Evolutionary conservation across 2,888 invertebrate genomes (phyloP).

Genomic region (Amiota mariae): DNA sequence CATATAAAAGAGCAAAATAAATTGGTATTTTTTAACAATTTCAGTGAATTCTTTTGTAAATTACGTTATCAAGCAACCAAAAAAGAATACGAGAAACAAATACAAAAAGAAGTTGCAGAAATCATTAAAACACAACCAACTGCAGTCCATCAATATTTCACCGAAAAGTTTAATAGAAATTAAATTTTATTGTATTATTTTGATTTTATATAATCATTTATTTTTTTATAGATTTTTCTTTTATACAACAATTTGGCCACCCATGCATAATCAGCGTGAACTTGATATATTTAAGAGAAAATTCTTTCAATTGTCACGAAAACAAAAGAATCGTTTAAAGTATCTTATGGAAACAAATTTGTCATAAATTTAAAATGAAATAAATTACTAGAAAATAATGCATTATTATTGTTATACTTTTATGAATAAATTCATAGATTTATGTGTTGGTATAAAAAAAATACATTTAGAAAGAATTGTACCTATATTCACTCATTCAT

Average conservation of each 20-base stretch:
- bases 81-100: constrained; percentile 40
- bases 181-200: neutral
- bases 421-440: too few relatives aligned
- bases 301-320: constrained; percentile 17
- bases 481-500: too few relatives aligned
- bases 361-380: neutral
- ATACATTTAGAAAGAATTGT: too few relatives aligned
- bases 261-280: neutral
- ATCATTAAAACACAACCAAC: constrained; percentile 39
- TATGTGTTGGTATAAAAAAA: too few relatives aligned
- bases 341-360: neutral
- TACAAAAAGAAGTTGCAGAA: constrained; percentile 43
- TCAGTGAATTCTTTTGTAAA: constrained; percentile 41
- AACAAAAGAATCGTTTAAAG: constrained; percentile 1
- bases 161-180: neutral
- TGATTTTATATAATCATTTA: neutral
- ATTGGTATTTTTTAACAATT: neutral
- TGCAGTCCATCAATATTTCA: neutral
- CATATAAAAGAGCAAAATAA: too few relatives aligned
- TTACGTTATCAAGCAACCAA: constrained; percentile 38
- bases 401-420: too few relatives aligned
- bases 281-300: neutral
- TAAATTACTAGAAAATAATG: too few relatives aligned
- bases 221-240: neutral
- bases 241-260: constrained; percentile 26